phyloP scores from a whole-genome alignment of 2,888 invertebrate genomes.

The Morinoia aosen region DNA sequence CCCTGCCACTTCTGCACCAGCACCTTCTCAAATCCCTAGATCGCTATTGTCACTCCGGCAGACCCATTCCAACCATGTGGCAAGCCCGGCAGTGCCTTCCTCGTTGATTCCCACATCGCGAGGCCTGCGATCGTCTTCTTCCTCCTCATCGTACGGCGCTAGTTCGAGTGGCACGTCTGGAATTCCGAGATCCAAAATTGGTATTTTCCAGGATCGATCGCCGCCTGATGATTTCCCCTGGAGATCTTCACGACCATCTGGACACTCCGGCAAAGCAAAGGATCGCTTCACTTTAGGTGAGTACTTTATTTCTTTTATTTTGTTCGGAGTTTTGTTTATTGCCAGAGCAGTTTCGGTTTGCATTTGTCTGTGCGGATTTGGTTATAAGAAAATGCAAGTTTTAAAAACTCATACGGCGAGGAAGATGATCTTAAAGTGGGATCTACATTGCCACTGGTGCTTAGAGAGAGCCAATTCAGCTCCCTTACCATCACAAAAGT shows the following conservation, averaged over 20 bases:
- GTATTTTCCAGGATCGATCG: background rate
- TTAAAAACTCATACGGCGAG: too few species aligned
- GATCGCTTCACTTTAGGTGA: conserved; percentile 40
- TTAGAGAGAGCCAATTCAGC: too few species aligned
- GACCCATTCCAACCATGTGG: background rate
- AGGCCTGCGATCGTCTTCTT: conserved; percentile 5
- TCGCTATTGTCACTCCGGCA: background rate
- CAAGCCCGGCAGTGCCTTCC: background rate
- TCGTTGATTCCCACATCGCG: background rate
- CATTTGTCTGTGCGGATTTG: background rate
- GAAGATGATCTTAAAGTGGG: too few species aligned
- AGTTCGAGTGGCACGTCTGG: background rate
- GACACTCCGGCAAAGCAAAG: background rate
- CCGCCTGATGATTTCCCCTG: background rate
- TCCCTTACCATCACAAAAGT: too few species aligned
- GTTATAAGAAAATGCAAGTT: too few species aligned
- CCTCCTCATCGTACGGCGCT: background rate
- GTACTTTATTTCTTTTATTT: background rate
- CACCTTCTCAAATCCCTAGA: background rate
- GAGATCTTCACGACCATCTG: background rate
- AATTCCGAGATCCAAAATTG: background rate
- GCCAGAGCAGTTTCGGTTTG: background rate
- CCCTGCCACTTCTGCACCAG: background rate
- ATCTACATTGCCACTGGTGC: too few species aligned
- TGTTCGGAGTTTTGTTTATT: background rate